Evolutionary conservation across 2,797 vertebrate genomes (phyloP), one percentile per base, ranked within the genome.

Genomic region (Myripristis murdjan): DNA sequence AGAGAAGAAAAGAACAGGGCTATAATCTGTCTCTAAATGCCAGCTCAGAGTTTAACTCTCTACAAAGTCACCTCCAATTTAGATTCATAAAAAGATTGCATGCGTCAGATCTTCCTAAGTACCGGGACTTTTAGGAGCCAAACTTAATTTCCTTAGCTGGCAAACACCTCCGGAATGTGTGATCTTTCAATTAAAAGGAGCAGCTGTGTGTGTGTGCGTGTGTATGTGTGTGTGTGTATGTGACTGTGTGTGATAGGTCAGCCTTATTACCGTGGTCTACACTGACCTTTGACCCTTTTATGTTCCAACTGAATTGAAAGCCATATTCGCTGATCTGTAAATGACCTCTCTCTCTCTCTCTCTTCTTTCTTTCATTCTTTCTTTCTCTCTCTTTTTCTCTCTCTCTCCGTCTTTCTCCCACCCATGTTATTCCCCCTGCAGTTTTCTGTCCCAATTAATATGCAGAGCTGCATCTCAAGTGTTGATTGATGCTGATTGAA

Each of bases 401-500:
- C 39, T 8, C 20, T 24, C 11, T 22, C 20, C 7, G 35, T 22
- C 37, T 24, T 12, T 15, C 56, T 23, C 35, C 56, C 24, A 35
- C 59, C 26, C 26, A 6, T 33, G 23, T 33, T 22, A 5, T 18
- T 23, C 11, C 39, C 46, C 55, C 62, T 10, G 60, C 70, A 57
- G 74, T 72, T 75, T 81, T 79, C 72, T 64, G 15, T 69, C 60
- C 65, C 63, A 79, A 82, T 92, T 90, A 82, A 75, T 80, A 89
- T 84, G 85, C 89, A 73, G 70, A 81, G 85, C 88, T 16, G 60
- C 79, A 68, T 82, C 81, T 64, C 68, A 24, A 75, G 74, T 60
- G 61, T 68, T 92, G 92, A 93, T 89, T 88, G 91, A 94, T 93
- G 87, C 82, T 91, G 87, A 92, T 86, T 90, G 90, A 93, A 93